Evolutionary conservation across 2,113 vertebrate genomes (phyloP), one percentile per base, ranked within the genome.

Genomic region (Cinclus mexicanus): DNA sequence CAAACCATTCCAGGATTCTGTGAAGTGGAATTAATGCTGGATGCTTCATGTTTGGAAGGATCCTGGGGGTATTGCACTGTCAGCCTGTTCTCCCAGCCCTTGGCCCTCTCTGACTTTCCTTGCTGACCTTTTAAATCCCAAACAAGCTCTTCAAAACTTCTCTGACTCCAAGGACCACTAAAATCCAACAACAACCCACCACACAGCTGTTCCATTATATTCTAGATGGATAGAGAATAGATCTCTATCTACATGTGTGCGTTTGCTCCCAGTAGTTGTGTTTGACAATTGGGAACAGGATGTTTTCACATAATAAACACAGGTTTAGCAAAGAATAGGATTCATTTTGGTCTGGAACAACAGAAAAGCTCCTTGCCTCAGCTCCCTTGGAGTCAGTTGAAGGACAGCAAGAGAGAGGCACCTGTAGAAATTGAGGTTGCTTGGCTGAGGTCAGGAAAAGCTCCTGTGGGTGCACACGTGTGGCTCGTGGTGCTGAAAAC

Each of bases 171-270:
- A 75, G 39, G 4, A 63, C 21, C 28, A 20, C 17, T 57, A 8
- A 42, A 70, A 44, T 26, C 2, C 19, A 9, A 29, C 19, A 35
- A 6, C 2, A 23, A 19, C 39, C 2, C 14, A 18, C 11, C 37
- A 10, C 37, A 19, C 7, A 76, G 19, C 41, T 61, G 1, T 12
- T 19, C 3, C 10, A 13, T 31, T 33, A 3, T 20, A 33, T 24
- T 37, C 39, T 11, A 57, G 19, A 57, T 16, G n/a, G 24, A n/a
- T 5, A 37, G 3, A 31, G 20, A 23, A 15, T 21, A 11, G 4
- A 46, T 14, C 14, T 31, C 0, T 22, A 17, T 22, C 37, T 55
- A 11, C 22, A 18, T 1, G 1, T 37, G 21, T 56, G n/a, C 71
- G 18, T 53, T 74, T 75, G 52, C 24, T 88, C 17, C 67, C 56